Conservation (phyloP, 2,888 invertebrate genomes). For the Sepioteuthis lessoniana region DNA sequence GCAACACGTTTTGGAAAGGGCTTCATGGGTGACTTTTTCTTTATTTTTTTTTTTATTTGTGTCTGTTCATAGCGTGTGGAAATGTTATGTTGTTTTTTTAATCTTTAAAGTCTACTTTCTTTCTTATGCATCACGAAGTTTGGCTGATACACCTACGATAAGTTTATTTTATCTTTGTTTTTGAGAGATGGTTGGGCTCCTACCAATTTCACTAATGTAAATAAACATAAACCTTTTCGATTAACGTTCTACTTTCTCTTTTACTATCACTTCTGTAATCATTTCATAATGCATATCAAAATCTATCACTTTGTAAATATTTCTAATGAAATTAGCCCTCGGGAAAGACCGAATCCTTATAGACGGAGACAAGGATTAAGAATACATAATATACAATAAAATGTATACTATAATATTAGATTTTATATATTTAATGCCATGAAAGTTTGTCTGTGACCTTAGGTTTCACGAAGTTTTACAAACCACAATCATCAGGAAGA, state of each 20-base stretch:
- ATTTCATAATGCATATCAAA: too few species aligned
- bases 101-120: not conserved
- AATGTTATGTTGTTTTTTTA: not conserved
- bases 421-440: too few species aligned
- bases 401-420: too few species aligned
- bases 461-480: too few species aligned
- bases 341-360: too few species aligned
- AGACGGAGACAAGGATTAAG: too few species aligned
- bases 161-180: not conserved
- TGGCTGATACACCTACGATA: not conserved
- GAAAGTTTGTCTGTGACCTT: too few species aligned
- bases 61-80: not conserved
- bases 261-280: not conserved
- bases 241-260: not conserved
- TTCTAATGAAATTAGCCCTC: too few species aligned
- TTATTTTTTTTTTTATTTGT: not conserved
- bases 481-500: too few species aligned
- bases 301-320: too few species aligned
- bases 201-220: not conserved
- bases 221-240: not conserved
- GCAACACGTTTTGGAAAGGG: not conserved
- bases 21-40: not conserved
- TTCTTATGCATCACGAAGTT: not conserved
- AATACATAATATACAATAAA: too few species aligned
- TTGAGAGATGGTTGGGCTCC: too few species aligned